These are phyloP conservation scores for Drosophila insularis DNA, from an alignment of 1,140 invertebrate genomes.

Conservation along the genomic window DNA sequence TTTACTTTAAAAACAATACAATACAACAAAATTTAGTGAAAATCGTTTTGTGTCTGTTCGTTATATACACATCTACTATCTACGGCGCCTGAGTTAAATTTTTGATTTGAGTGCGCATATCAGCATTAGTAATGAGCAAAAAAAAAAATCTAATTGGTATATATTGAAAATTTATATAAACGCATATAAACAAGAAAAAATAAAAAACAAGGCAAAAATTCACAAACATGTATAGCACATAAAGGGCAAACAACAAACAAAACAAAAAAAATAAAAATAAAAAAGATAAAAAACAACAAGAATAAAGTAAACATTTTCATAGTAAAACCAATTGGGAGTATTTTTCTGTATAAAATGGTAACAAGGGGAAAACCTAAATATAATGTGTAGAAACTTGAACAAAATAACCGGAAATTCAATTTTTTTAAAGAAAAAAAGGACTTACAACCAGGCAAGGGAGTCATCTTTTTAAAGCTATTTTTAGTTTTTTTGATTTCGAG, in stretches of 20 bases:
- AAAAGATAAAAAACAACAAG: slow-evolving; percentile 41
- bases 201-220: slow-evolving; percentile 36
- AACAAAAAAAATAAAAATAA: slow-evolving; percentile 34
- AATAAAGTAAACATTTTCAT: slow-evolving; percentile 74
- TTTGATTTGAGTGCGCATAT: slow-evolving; percentile 70
- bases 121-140: slow-evolving; percentile 50
- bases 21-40: slow-evolving; percentile 46
- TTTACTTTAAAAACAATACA: slow-evolving; percentile 70
- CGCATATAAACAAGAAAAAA: slow-evolving; percentile 43
- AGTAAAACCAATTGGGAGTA: slow-evolving; percentile 35
- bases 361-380: too few species aligned
- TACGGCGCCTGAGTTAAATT: slow-evolving; percentile 50
- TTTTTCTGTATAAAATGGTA: background rate
- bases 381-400: too few species aligned
- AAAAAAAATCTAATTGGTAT: slow-evolving; percentile 44
- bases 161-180: slow-evolving; percentile 60
- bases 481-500: too few species aligned
- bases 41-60: slow-evolving; percentile 34
- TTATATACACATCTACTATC: slow-evolving; percentile 28
- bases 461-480: too few species aligned
- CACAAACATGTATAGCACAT: slow-evolving; percentile 77
- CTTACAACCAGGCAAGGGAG: too few species aligned
- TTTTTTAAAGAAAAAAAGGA: too few species aligned
- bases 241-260: slow-evolving; percentile 63
- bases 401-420: background rate